Evolutionary conservation across 2,888 invertebrate genomes (phyloP).

Genomic region (Heliothis peltigera): DNA sequence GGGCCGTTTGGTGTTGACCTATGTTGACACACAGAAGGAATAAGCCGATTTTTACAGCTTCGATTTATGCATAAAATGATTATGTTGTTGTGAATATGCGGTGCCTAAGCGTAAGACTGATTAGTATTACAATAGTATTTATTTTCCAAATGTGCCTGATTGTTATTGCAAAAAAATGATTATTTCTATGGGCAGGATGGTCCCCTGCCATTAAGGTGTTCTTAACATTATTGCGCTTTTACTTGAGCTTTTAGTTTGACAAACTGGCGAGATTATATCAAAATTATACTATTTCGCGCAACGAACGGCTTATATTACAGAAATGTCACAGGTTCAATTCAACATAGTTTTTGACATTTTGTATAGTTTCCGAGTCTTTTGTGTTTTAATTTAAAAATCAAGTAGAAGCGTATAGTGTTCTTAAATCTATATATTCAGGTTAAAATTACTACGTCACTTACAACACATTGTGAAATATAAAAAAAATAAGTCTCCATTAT

Average conservation of each 20-base stretch:
- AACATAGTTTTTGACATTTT: no score
- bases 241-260: not conserved
- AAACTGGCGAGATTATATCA: no score
- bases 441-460: not conserved
- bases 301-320: no score
- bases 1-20: not conserved
- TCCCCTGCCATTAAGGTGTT: not conserved
- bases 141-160: constrained; percentile 61
- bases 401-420: not conserved
- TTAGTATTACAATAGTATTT: constrained; percentile 67
- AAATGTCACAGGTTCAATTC: no score
- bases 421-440: not conserved
- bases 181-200: constrained; percentile 7
- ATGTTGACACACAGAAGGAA: no score
- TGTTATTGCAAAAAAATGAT: constrained; percentile 22
- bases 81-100: constrained; percentile 68
- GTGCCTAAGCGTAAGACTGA: constrained; percentile 84
- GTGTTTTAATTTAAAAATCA: no score
- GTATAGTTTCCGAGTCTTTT: no score
- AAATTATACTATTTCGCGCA: no score
- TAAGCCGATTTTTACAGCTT: constrained; percentile 12
- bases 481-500: not conserved
- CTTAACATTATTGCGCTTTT: not conserved
- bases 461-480: not conserved
- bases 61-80: constrained; percentile 27